Conservation (phyloP, 2,888 invertebrate species). For the Tinea pellionella region DNA sequence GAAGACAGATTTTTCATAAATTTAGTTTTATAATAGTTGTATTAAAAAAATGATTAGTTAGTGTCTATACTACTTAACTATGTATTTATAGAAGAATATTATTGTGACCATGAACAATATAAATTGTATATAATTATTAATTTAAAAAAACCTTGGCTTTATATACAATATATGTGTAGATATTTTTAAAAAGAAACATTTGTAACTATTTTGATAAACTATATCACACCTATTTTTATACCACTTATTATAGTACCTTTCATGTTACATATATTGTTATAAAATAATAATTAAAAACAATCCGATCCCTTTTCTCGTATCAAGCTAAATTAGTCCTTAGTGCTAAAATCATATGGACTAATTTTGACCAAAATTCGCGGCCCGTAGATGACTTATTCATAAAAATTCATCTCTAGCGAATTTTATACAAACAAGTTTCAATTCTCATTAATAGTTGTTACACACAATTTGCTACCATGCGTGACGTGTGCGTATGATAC, state of each 20-base stretch:
- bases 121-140: constrained; percentile 16
- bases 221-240: constrained; percentile 55
- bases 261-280: background rate
- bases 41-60: no score
- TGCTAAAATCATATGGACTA: no score
- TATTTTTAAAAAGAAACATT: constrained; percentile 15
- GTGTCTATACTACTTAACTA: background rate
- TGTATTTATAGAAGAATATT: background rate
- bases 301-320: constrained; percentile 1
- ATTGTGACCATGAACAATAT: constrained; percentile 16
- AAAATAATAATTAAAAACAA: background rate
- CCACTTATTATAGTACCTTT: constrained; percentile 31
- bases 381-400: no score
- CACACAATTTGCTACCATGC: no score
- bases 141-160: constrained; percentile 16
- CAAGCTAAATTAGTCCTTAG: no score
- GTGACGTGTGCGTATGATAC: no score
- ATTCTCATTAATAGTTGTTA: no score
- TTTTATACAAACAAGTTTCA: no score
- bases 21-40: background rate
- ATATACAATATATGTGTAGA: constrained; percentile 39
- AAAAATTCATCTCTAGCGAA: no score
- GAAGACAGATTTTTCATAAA: constrained; percentile 29
- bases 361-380: no score
- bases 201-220: constrained; percentile 47